phyloP scores from a whole-genome alignment of 2,888 invertebrate genomes.

The Agrochola macilenta region DNA sequence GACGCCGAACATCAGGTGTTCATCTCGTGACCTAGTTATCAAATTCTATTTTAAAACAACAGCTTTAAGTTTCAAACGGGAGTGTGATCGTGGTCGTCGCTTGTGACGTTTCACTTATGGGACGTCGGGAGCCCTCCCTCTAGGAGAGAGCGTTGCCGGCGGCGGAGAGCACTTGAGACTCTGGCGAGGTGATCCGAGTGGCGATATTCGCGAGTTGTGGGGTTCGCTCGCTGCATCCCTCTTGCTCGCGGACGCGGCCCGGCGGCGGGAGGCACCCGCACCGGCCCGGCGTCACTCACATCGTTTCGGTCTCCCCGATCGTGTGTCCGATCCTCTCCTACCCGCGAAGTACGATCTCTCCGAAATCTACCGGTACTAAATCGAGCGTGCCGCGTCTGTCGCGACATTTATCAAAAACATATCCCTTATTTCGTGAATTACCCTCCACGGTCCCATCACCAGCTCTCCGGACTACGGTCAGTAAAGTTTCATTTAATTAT shows the following conservation, averaged over 20 bases:
- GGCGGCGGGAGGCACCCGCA: constrained; percentile 85
- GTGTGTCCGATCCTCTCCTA: constrained; percentile 89
- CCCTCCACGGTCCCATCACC: constrained; percentile 67
- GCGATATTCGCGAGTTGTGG: constrained; percentile 85
- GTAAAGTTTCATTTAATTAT: constrained; percentile 68
- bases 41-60: constrained; percentile 76
- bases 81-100: constrained; percentile 63
- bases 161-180: constrained; percentile 87
- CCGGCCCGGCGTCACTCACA: constrained; percentile 86
- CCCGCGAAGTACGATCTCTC: constrained; percentile 87
- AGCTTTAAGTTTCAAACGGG: constrained; percentile 74
- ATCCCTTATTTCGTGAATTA: constrained; percentile 73
- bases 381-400: constrained; percentile 79
- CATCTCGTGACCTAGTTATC: constrained; percentile 78
- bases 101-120: constrained; percentile 76
- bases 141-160: constrained; percentile 81
- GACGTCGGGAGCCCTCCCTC: constrained; percentile 85
- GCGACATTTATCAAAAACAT: constrained; percentile 76
- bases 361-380: constrained; percentile 86
- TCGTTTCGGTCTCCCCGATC: constrained; percentile 87
- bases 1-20: constrained; percentile 90
- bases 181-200: constrained; percentile 85
- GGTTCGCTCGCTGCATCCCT: constrained; percentile 87
- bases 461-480: constrained; percentile 68
- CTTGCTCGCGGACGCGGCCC: constrained; percentile 84